phyloP scores from a whole-genome alignment of 30 jellyfish, hydroid and myxozoan species.

The Aurelia aurita region DNA sequence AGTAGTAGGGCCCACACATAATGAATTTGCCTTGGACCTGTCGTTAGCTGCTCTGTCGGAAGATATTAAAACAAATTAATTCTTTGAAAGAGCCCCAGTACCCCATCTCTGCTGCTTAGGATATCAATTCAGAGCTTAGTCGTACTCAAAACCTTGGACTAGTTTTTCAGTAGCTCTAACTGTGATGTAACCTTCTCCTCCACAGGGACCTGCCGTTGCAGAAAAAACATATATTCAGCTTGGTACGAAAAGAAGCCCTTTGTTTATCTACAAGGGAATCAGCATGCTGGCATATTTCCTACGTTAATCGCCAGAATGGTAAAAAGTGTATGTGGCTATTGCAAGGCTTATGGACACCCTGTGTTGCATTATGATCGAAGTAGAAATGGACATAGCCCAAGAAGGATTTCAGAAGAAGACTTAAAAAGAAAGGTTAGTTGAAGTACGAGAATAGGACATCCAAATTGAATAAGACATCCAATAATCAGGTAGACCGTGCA shows the following conservation, averaged over 20 bases:
- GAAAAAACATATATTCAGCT: conserved; percentile 48
- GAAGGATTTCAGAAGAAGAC: background rate
- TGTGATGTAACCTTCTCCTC: background rate
- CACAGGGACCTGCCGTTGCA: conserved; percentile 78
- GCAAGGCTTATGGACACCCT: conserved; percentile 41
- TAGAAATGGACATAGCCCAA: conserved; percentile 56
- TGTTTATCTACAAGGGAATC: background rate
- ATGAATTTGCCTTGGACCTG: too few relatives aligned
- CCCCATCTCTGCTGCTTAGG: too few relatives aligned
- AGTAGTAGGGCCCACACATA: too few relatives aligned
- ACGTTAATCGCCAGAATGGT: conserved; percentile 18
- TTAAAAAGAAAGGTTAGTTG: background rate
- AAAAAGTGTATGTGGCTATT: conserved; percentile 36
- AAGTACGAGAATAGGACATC: too few relatives aligned
- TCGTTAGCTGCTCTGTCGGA: too few relatives aligned
- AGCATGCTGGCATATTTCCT: conserved; percentile 65
- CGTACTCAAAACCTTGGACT: too few relatives aligned
- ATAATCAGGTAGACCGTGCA: too few relatives aligned
- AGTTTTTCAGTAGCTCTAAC: too few relatives aligned
- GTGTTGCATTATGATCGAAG: conserved; percentile 65
- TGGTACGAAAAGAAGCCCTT: conserved; percentile 73
- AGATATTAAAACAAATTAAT: too few relatives aligned
- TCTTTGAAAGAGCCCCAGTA: too few relatives aligned
- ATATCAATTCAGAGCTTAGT: too few relatives aligned
- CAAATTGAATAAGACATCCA: too few relatives aligned